Base-by-base conservation (phyloP, 2,113 vertebrate genomes). In the Climacteris rufus region DNA sequence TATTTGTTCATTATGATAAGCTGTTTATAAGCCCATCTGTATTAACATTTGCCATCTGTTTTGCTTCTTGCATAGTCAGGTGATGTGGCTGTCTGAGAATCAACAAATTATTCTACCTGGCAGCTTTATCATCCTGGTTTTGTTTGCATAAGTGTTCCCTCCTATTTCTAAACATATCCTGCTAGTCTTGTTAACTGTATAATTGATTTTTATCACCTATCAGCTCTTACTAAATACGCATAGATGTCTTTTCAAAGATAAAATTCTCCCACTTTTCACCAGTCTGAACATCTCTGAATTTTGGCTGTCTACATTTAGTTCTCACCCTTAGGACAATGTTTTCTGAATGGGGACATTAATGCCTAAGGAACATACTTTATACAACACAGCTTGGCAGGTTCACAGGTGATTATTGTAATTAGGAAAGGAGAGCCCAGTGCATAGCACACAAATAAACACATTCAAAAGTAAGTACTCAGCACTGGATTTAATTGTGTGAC, bases 271-370 rank as follows among this genome's bases (percentile, higher is more conserved):
- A 69, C 24, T 93, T 93, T 94, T 92, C 35, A 72, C 53, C 17
- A 71, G 57, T 69, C 60, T 82, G 52, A 86, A 49, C 15, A 76
- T 49, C 39, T 90, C 37, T 93, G 28, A 75, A 78, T 78, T 90
- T 84, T 94, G 42, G 1, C 39, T 80, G 22, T 82, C 37, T 86
- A 1, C 27, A 69, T 79, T 68, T 71, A 35, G 65, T 95, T 93
- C 25, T 93, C 45, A 71, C 59, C 83, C 93, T 89, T 63, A 68
- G 89, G 92, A 94, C 47, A 95, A 49, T 19, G 20, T 83, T 94
- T 93, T 92, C 47, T 90, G 71, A 76, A 65, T 86, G 21, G 23
- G 10, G 39, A 80, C 50, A 23, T 78, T 27, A n/a, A 27, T 83
- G 68, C 54, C 53, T 80, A 61, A 80, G 50, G 66, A 94, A 49